These are phyloP conservation scores for Drosophila bipectinata DNA, from an alignment of 1,140 invertebrate genomes.

Conservation along the genomic window DNA sequence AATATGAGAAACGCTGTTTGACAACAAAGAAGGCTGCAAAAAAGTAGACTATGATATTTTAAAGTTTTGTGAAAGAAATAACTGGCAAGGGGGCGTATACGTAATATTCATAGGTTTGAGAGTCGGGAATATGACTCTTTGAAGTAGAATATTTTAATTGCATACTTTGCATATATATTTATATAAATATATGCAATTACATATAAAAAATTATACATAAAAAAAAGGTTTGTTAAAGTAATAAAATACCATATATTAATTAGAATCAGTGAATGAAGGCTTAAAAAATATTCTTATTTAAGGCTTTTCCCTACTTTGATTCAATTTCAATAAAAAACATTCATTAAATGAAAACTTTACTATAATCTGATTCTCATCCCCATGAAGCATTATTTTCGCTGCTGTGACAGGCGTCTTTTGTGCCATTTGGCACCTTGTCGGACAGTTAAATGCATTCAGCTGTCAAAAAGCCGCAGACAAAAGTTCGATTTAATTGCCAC, in stretches of 20 bases:
- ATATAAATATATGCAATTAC: background rate
- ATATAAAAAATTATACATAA: too few species aligned
- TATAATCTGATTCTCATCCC: background rate
- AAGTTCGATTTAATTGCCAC: constrained; percentile 62
- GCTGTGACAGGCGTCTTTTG: constrained; percentile 25
- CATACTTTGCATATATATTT: too few species aligned
- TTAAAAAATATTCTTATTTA: background rate
- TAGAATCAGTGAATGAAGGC: too few species aligned
- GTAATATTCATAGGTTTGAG: constrained; percentile 10
- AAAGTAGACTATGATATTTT: constrained; percentile 71
- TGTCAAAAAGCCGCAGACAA: constrained; percentile 55
- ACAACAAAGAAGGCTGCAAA: constrained; percentile 15
- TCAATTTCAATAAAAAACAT: background rate
- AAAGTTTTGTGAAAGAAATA: constrained; percentile 51
- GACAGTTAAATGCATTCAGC: constrained; percentile 52
- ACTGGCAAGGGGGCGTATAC: constrained; percentile 11
- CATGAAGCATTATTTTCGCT: background rate
- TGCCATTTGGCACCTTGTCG: constrained; percentile 39
- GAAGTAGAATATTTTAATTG: too few species aligned
- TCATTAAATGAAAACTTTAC: background rate
- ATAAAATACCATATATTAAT: too few species aligned
- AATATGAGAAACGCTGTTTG: background rate
- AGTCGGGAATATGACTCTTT: background rate
- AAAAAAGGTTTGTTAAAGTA: too few species aligned
- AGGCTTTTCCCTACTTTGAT: background rate